Conservation (phyloP, 2,888 invertebrate species). For the Nemotelus nigrinus region DNA sequence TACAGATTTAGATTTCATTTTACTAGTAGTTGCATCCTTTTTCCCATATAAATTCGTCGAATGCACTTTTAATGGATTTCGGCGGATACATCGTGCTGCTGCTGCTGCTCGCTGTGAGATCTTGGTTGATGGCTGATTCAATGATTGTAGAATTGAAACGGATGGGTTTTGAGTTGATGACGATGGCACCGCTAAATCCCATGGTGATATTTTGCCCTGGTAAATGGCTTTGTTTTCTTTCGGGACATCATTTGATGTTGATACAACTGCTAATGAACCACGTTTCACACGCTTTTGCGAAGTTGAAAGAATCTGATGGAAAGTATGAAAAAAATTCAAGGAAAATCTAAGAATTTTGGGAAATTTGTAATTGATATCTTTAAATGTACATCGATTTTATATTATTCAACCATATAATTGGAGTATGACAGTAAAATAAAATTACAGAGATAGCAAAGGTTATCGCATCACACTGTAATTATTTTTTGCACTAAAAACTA, state of each 20-base stretch:
- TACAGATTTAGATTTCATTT: conserved; percentile 45
- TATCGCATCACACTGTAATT: too few relatives aligned
- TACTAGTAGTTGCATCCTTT: conserved; percentile 40
- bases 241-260: conserved; percentile 46
- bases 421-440: too few relatives aligned
- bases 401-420: too few relatives aligned
- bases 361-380: too few relatives aligned
- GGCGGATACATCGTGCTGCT: conserved; percentile 17
- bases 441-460: too few relatives aligned
- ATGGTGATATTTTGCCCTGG: conserved; percentile 34
- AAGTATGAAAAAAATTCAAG: conserved; percentile 41
- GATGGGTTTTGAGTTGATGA: conserved; percentile 18
- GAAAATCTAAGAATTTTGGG: background rate
- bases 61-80: conserved; percentile 45
- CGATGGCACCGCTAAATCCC: conserved; percentile 45
- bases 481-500: too few relatives aligned
- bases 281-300: conserved; percentile 49
- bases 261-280: conserved; percentile 41
- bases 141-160: conserved; percentile 9
- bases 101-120: background rate
- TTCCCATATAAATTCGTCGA: conserved; percentile 41
- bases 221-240: conserved; percentile 49
- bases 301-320: conserved; percentile 40
- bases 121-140: conserved; percentile 19
- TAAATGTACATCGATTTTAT: too few relatives aligned